A percentile compares a stretch with the other conserved stretches of the same genome.
Evolutionary conservation across 2,888 invertebrate species (phyloP).

Genomic region (Theretra japonica): DNA sequence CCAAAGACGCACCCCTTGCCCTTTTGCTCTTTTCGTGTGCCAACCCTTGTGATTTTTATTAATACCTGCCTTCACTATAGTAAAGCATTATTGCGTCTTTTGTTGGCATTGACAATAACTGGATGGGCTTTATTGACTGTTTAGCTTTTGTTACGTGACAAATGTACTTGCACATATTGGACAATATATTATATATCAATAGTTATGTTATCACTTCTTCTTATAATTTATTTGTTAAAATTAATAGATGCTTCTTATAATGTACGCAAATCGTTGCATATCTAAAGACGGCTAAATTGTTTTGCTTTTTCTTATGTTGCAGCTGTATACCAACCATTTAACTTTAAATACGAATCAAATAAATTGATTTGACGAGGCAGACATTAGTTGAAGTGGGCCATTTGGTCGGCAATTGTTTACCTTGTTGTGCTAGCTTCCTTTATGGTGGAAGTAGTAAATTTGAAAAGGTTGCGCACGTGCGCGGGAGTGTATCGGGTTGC

Average conservation of each 20-base stretch:
- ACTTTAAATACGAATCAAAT: neutral
- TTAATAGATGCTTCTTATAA: too few species aligned
- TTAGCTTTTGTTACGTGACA: neutral
- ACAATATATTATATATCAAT: neutral
- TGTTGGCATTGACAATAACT: slow-evolving; percentile 26
- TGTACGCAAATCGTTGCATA: too few species aligned
- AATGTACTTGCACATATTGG: neutral
- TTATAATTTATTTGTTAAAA: too few species aligned
- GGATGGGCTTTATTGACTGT: slow-evolving; percentile 17
- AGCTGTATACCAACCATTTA: too few species aligned
- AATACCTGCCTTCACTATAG: slow-evolving; percentile 59
- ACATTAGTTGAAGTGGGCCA: slow-evolving; percentile 8
- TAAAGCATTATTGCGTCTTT: slow-evolving; percentile 21
- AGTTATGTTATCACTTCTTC: neutral
- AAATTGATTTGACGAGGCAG: neutral
- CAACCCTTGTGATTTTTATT: slow-evolving; percentile 65
- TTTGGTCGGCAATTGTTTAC: slow-evolving; percentile 24
- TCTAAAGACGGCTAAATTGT: too few species aligned
- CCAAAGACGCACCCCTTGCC: slow-evolving; percentile 69
- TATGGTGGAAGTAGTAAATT: slow-evolving; percentile 71
- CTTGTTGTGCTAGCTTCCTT: slow-evolving; percentile 47
- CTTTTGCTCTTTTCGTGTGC: slow-evolving; percentile 73
- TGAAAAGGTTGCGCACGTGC: slow-evolving; percentile 84
- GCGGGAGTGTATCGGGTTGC: slow-evolving; percentile 84
- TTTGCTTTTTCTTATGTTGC: too few species aligned